phyloP scores from a whole-genome alignment of 2,113 vertebrate species.

The Theristicus caerulescens region DNA sequence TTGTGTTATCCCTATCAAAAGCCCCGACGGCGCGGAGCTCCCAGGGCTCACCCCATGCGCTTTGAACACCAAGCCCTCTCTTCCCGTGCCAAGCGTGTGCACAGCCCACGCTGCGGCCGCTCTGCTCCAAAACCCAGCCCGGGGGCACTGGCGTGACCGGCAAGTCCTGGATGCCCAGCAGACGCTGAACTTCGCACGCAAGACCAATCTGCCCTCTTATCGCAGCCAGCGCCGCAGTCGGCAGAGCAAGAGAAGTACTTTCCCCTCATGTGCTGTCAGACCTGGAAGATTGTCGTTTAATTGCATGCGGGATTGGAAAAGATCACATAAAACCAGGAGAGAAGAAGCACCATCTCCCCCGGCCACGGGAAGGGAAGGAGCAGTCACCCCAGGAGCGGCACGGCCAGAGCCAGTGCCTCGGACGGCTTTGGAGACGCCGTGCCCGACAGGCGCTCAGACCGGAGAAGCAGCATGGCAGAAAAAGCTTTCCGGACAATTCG shows the following conservation, averaged over 20 bases:
- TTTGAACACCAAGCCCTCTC: neutral
- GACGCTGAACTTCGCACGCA: accelerated
- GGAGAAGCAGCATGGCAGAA: neutral
- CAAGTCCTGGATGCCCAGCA: neutral
- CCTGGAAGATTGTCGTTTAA: neutral
- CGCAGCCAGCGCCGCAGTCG: neutral
- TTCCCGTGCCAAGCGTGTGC: accelerated
- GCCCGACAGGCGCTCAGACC: accelerated
- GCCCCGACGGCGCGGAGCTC: accelerated
- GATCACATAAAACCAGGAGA: neutral
- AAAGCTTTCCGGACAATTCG: neutral
- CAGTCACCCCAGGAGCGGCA: neutral
- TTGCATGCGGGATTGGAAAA: neutral
- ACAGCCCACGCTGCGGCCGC: neutral
- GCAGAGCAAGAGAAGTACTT: neutral
- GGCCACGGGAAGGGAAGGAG: neutral
- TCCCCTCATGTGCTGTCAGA: neutral
- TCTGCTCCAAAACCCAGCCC: neutral
- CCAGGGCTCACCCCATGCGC: neutral
- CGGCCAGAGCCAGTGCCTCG: neutral
- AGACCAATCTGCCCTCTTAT: neutral
- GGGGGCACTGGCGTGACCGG: neutral
- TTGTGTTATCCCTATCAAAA: neutral
- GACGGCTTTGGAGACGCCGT: neutral
- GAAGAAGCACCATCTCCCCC: neutral